Evolutionary conservation across 2,797 vertebrate genomes (phyloP).

Genomic region (Sylvia borin): DNA sequence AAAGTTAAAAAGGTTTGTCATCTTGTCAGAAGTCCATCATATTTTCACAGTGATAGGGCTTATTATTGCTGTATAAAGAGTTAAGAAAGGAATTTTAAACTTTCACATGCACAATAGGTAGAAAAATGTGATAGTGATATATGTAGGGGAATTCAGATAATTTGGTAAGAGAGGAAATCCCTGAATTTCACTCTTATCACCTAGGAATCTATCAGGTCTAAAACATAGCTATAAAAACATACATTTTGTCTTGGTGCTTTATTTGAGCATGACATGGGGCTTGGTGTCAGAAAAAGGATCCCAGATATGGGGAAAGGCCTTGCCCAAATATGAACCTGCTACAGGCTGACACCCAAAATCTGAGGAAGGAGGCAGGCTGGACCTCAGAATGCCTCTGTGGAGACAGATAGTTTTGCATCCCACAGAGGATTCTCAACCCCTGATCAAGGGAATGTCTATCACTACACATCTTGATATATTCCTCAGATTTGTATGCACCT

Average conservation of each 20-base stretch:
- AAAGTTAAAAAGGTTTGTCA: not conserved
- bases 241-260: not conserved
- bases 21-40: not conserved
- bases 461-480: rapidly evolving
- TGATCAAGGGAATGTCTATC: not conserved
- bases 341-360: not conserved
- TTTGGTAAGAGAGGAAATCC: not conserved
- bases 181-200: not conserved
- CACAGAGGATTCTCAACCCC: rapidly evolving
- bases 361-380: not conserved
- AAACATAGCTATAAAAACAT: not conserved
- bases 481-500: not conserved
- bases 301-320: not conserved
- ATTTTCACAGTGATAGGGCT: not conserved
- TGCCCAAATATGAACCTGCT: not conserved
- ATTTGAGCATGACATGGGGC: rapidly evolving
- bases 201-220: not conserved
- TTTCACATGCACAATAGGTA: not conserved
- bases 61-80: not conserved
- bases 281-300: not conserved
- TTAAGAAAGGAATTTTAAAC: not conserved
- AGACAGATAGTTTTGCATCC: not conserved
- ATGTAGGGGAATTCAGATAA: not conserved
- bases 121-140: not conserved
- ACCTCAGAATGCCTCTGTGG: not conserved